Percentiles rank a stretch among this genome's conserved stretches.
These are phyloP conservation scores for Zoanthus sociatus DNA, from an alignment of 92 coral and sea anemone species.

Conservation along the genomic window DNA sequence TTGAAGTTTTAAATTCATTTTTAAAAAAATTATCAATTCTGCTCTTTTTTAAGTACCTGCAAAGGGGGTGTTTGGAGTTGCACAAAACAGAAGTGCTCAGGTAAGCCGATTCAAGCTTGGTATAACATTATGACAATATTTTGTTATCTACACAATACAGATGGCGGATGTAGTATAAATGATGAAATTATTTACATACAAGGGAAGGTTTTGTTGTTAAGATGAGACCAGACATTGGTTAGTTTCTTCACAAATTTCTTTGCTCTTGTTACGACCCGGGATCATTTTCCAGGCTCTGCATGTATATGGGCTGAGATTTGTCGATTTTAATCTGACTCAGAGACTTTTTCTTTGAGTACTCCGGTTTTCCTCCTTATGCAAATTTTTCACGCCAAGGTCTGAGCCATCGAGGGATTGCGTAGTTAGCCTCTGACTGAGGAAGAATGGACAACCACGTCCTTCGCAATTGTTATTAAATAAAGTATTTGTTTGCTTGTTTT, in stretches of 20 bases:
- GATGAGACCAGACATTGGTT: not conserved
- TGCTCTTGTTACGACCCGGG: no score
- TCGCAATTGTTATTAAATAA: no score
- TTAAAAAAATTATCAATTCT: not conserved
- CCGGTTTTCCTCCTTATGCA: no score
- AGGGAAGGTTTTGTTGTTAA: not conserved
- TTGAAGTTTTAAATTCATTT: not conserved
- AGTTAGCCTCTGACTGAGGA: no score
- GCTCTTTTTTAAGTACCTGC: constrained; percentile 58
- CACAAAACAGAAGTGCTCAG: constrained; percentile 37
- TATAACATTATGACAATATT: not conserved
- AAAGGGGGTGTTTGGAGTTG: constrained; percentile 74
- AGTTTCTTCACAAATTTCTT: not conserved
- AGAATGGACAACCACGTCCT: no score
- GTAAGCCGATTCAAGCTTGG: not conserved
- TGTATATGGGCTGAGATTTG: no score
- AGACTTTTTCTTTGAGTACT: no score
- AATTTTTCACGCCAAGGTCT: no score
- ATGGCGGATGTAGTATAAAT: not conserved
- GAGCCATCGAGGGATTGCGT: no score
- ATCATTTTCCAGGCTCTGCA: no score
- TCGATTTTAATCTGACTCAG: no score
- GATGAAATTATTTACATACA: not conserved
- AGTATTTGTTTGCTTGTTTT: no score
- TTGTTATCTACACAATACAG: not conserved